Evolutionary conservation across 1,140 invertebrate genomes (phyloP).

Genomic region (Oncopeltus fasciatus): DNA sequence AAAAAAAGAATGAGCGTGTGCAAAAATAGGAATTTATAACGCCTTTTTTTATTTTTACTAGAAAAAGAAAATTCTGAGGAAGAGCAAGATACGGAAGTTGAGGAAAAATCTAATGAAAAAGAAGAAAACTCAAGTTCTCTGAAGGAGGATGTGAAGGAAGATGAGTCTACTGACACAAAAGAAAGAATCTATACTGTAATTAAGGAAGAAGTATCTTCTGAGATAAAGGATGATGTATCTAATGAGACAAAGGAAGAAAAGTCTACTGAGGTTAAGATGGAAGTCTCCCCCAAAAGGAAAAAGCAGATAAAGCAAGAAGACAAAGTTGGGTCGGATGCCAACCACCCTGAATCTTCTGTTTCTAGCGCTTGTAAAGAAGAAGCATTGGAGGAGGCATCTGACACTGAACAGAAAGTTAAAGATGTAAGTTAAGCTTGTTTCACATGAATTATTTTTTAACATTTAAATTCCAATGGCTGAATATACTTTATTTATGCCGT

Average conservation of each 20-base stretch:
- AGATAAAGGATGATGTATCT: neutral
- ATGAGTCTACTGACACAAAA: neutral
- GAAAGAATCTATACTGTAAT: neutral
- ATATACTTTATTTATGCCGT: too few species aligned
- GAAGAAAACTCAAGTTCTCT: neutral
- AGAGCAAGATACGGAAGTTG: neutral
- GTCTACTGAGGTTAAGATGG: neutral
- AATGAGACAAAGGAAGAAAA: neutral
- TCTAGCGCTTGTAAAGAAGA: neutral
- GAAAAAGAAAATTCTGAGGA: conserved; percentile 13
- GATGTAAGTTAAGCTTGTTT: too few species aligned
- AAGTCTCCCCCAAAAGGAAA: too few species aligned
- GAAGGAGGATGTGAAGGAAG: neutral
- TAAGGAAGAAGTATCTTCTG: neutral
- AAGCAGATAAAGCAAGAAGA: neutral
- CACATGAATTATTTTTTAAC: too few species aligned
- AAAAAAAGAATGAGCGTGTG: too few species aligned
- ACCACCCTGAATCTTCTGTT: neutral
- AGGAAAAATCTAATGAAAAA: neutral
- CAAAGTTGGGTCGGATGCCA: too few species aligned
- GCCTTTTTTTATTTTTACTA: too few species aligned
- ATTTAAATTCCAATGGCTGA: too few species aligned
- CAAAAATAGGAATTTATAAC: too few species aligned
- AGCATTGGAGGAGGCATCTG: neutral
- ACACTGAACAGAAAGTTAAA: neutral